phyloP scores from a whole-genome alignment of 2,797 vertebrate species.

The Myotis pilosus region DNA sequence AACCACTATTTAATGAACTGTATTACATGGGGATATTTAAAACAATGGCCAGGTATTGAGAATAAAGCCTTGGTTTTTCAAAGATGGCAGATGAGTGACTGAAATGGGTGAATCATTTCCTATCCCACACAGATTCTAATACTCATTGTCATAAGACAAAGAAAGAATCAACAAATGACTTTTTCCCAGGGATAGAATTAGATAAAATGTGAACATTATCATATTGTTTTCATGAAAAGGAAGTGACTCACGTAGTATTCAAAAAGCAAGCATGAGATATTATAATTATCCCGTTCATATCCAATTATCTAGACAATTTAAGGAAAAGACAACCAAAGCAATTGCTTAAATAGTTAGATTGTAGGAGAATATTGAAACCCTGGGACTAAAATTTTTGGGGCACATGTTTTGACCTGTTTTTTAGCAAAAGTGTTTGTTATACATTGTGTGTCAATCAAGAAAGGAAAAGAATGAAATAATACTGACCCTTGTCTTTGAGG shows the following conservation, averaged over 20 bases:
- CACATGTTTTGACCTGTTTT: neutral
- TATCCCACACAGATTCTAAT: neutral
- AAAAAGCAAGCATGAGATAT: neutral
- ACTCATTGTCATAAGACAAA: neutral
- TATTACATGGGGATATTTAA: neutral
- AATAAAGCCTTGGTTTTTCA: neutral
- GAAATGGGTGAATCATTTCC: neutral
- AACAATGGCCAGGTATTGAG: neutral
- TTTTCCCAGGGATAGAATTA: neutral
- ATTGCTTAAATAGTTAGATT: neutral
- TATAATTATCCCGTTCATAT: neutral
- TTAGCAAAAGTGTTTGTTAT: neutral
- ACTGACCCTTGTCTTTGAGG: neutral
- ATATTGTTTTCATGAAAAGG: neutral
- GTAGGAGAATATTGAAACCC: neutral
- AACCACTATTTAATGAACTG: neutral
- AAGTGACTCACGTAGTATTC: neutral
- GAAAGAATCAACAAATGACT: neutral
- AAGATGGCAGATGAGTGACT: neutral
- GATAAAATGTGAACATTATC: neutral
- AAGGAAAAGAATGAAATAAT: neutral
- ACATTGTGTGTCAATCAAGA: neutral
- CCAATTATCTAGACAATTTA: slow-evolving; percentile 45
- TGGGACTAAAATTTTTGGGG: neutral
- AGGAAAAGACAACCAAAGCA: neutral